Evolutionary conservation across 1,140 invertebrate genomes (phyloP).

Genomic region (Condylostylus longicornis): DNA sequence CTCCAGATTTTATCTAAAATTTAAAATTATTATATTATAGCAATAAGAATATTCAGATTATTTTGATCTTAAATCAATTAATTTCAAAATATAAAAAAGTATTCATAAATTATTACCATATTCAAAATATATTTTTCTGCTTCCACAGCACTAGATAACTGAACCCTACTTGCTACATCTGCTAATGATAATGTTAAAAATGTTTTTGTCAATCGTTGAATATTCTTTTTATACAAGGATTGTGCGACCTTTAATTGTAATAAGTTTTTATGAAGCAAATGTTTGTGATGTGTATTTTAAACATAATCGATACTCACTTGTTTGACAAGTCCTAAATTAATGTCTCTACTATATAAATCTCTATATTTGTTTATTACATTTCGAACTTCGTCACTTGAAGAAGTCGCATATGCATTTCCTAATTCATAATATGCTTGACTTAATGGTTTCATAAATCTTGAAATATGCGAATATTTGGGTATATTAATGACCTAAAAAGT

Average conservation of each 20-base stretch:
- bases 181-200: conserved; percentile 86
- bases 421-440: conserved; percentile 84
- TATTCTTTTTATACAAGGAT: conserved; percentile 90
- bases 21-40: no score
- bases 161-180: conserved; percentile 85
- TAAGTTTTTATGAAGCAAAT: no score
- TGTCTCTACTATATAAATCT: conserved; percentile 70
- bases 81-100: neutral
- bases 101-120: conserved; percentile 50
- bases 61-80: neutral
- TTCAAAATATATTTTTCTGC: conserved; percentile 90
- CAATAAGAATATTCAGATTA: neutral
- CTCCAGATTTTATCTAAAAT: conserved; percentile 85
- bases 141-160: conserved; percentile 63
- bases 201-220: conserved; percentile 91
- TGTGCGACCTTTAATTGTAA: conserved; percentile 57
- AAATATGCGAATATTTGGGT: conserved; percentile 83
- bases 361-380: conserved; percentile 59
- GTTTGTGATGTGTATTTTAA: conserved; percentile 6
- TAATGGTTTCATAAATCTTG: conserved; percentile 78
- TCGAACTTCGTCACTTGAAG: conserved; percentile 57
- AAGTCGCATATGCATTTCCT: conserved; percentile 62
- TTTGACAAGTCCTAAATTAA: conserved; percentile 65
- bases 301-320: conserved; percentile 35
- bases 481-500: conserved; percentile 46